phyloP scores from a whole-genome alignment of 2,113 vertebrate genomes.

The Galbula dea region DNA sequence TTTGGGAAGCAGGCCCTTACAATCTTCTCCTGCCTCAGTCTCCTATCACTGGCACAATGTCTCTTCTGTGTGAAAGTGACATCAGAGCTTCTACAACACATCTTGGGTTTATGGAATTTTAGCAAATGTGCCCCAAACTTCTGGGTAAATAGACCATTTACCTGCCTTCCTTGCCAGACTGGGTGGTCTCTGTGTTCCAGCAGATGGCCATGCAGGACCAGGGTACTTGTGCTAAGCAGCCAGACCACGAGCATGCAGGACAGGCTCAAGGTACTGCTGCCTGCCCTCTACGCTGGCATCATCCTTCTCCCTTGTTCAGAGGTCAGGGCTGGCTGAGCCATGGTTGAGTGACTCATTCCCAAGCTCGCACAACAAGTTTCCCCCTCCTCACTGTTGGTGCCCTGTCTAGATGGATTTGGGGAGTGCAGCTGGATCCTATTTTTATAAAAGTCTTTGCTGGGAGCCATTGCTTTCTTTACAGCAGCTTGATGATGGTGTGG shows the following conservation, averaged over 20 bases:
- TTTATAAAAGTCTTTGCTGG: background rate
- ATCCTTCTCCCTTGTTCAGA: background rate
- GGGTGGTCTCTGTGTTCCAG: background rate
- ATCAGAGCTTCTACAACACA: background rate
- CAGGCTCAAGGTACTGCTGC: background rate
- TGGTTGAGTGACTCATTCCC: background rate
- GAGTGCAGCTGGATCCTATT: background rate
- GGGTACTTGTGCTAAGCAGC: background rate
- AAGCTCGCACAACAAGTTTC: background rate
- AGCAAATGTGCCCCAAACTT: background rate
- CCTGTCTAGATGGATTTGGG: background rate
- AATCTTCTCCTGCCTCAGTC: background rate
- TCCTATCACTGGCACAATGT: background rate
- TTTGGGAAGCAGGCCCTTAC: background rate
- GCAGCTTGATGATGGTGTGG: background rate
- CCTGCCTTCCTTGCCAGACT: background rate
- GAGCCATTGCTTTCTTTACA: accelerated
- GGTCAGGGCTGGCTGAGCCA: background rate
- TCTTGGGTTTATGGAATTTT: background rate
- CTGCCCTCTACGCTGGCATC: background rate
- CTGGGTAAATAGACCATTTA: background rate
- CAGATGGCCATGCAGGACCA: background rate
- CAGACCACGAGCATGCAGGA: accelerated
- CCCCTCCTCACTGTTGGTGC: background rate
- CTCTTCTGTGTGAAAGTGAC: background rate